Base-by-base conservation (phyloP, 2,888 invertebrate species). In the Agrotis puta region DNA sequence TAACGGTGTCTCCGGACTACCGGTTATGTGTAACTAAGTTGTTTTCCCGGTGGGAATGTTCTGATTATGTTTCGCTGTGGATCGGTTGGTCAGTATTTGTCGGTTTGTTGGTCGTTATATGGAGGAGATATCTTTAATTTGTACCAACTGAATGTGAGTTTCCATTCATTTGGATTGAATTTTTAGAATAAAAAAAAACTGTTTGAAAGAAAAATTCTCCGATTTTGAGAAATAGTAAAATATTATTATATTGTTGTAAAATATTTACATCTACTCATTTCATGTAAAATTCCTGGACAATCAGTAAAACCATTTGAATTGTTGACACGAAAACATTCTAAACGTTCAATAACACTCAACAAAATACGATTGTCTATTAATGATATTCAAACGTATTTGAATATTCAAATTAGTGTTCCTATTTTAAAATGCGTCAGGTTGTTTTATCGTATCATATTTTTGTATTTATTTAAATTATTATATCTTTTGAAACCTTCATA, bases 1-100 rank as follows among this genome's bases (percentile, higher is more conserved):
- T 79, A 76, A 71, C 74, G 56, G 74, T 80, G 79, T 77, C 74
- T 79, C 65, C 75, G 83, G 86, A 86, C 75, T 77, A 87, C 85
- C 86, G 83, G 68, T 79, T 84, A 83, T 77, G 77, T 78, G 85
- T 89, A 86, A 88, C 88, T 80, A 82, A 88, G 86, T 89, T 88
- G 88, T 88, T 88, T 87, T 79, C 85, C 86, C 85, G 81, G 76
- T 66, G 85, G 85, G 79, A 79, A 71, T 58, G 78, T 66, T 80
- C 81, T 81, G 87, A 88, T 88, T 85, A 78, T 77, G 85, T 86
- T 85, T 77, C 56, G 58, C 53, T 67, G 61, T 50, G 73, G 70
- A 77, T 80, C 78, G 69, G 70, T 70, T 74, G 59, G 78, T 53
- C 57, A 11, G 81, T 61, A 47, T 65, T 81, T 81, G 81, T 61